A percentile compares a stretch with the other conserved stretches of the same genome.
Conservation (phyloP, 1,140 invertebrate species). For the Drosophila novamexicana region DNA sequence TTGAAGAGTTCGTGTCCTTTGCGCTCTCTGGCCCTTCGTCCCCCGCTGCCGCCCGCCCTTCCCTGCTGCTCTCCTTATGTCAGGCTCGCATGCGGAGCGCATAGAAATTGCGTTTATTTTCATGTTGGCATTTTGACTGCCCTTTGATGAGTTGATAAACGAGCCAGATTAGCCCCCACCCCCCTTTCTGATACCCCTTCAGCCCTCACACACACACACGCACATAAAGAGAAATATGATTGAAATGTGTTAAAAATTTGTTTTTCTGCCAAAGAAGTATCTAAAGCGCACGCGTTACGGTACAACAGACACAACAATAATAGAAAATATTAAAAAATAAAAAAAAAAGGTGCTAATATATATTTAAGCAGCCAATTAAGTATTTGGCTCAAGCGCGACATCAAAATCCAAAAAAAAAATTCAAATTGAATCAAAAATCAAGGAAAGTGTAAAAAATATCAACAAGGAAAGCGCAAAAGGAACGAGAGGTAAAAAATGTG, state of each 20-base stretch:
- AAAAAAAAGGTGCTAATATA: slow-evolving; percentile 70
- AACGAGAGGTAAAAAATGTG: slow-evolving; percentile 50
- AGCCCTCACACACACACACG: slow-evolving; percentile 4
- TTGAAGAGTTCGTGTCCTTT: neutral
- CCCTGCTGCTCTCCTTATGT: neutral
- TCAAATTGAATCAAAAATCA: slow-evolving; percentile 7
- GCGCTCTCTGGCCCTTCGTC: neutral
- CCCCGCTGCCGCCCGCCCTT: neutral
- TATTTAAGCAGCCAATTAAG: slow-evolving; percentile 52
- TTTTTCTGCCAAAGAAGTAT: slow-evolving; percentile 45
- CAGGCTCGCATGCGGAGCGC: slow-evolving; percentile 40
- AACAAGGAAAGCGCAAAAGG: slow-evolving; percentile 11
- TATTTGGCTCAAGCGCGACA: slow-evolving; percentile 34
- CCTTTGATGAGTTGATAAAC: slow-evolving; percentile 76
- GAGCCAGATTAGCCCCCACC: slow-evolving; percentile 29
- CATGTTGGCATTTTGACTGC: slow-evolving; percentile 67
- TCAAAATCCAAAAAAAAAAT: slow-evolving; percentile 21
- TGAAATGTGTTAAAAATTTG: slow-evolving; percentile 56
- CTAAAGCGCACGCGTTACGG: slow-evolving; percentile 58
- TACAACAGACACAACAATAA: slow-evolving; percentile 29
- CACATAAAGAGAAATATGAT: slow-evolving; percentile 12
- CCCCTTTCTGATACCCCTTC: neutral
- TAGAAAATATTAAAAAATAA: slow-evolving; percentile 19
- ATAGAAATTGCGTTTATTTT: slow-evolving; percentile 73
- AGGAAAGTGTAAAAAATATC: neutral